These are phyloP conservation scores for Antrozous pallidus DNA, from an alignment of 2,797 vertebrate genomes.

Conservation along the genomic window DNA sequence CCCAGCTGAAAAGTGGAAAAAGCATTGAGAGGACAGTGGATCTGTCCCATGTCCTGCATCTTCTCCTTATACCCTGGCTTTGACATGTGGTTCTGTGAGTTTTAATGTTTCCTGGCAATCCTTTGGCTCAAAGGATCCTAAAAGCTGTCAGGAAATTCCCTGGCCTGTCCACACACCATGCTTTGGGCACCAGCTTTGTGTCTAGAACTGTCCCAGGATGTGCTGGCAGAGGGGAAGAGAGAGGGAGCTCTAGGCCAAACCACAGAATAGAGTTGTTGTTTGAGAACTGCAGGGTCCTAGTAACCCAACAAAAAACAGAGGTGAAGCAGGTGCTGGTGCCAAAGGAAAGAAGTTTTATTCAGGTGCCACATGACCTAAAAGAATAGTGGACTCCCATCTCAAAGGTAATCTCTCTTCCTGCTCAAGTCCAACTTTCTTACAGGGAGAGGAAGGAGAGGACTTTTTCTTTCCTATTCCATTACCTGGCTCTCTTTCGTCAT, in stretches of 20 bases:
- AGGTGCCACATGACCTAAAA: not conserved
- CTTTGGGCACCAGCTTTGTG: not conserved
- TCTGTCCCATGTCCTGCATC: not conserved
- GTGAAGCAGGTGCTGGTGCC: not conserved
- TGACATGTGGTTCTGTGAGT: not conserved
- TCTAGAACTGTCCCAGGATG: not conserved
- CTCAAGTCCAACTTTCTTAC: not conserved
- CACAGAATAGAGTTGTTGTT: not conserved
- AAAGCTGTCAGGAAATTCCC: not conserved
- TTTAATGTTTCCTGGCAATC: not conserved
- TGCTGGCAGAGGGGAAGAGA: not conserved
- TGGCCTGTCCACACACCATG: no score
- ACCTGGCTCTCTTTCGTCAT: not conserved
- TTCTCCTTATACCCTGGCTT: not conserved
- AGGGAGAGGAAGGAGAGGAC: not conserved
- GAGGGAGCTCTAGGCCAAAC: not conserved
- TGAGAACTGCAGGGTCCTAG: not conserved
- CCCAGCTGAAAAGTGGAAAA: not conserved
- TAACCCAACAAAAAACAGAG: not conserved
- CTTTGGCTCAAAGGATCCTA: not conserved
- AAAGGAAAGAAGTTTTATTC: not conserved
- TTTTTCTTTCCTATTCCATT: not conserved
- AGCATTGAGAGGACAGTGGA: not conserved
- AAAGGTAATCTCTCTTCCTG: not conserved
- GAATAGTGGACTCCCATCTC: not conserved